Evolutionary conservation across 1,140 invertebrate genomes (phyloP), one percentile per base, ranked within the genome.

Genomic region (Hyles euphorbiae): DNA sequence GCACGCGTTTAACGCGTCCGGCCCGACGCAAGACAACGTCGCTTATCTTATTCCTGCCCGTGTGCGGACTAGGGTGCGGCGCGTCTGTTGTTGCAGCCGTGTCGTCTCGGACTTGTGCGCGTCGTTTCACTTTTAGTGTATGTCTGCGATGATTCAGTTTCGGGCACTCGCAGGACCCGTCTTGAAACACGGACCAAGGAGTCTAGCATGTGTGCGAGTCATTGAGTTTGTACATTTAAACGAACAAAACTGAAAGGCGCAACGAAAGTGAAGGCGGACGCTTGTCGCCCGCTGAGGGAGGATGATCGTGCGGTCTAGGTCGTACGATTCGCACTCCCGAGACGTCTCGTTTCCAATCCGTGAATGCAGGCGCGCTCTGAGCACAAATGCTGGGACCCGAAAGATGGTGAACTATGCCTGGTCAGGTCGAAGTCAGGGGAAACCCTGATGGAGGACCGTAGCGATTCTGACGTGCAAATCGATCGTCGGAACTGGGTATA

Each of bases 151-250:
- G 90, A 82, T 88, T 84, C 80, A 88, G 90, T 85, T 91, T 91
- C 90, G 91, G 91, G 89, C 89, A 90, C 90, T 91, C 91, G 90
- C 90, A 90, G 91, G 93, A 94, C 94, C 94, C 94, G 94, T 96
- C 95, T 96, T 95, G 94, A 96, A 96, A 96, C 94, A 96, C 94
- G 94, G 95, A 96, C 94, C 94, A 96, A 95, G 94, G 94, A 95
- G 94, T 96, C 92, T 94, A 94, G 91, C 93, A 92, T 93, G 91
- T 93, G 88, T 91, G 94, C 94, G 90, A 96, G 94, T 95, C 91
- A 92, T 92, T 91, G 92, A 90, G 70, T 67, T 72, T 62, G 80
- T 75, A 4, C 5, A 43, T 40, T 43, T 9, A 40, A 40, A 40
- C 36, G 8, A n/a, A 43, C 22, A 33, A 93, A 93, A 91, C 92